Conservation (phyloP, 1,140 invertebrate species). For the Probaryconus sp. region DNA sequence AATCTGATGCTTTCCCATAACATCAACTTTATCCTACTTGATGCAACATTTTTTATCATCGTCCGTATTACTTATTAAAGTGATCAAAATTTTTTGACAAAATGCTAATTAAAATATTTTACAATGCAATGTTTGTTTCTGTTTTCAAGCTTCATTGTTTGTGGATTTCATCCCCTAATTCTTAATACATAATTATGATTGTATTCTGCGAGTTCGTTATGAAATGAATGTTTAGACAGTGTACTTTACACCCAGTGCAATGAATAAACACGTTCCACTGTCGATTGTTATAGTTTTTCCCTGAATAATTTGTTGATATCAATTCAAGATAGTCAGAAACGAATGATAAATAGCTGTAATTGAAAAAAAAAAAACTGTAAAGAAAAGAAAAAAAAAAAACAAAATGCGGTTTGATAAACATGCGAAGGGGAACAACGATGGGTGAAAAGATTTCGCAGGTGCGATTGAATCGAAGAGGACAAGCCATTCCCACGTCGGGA, state of each 20-base stretch:
- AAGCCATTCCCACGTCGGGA: constrained; percentile 55
- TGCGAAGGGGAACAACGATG: constrained; percentile 24
- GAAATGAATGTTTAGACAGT: too few relatives aligned
- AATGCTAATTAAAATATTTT: too few relatives aligned
- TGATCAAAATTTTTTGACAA: too few relatives aligned
- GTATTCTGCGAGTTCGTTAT: constrained; percentile 30
- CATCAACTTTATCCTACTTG: constrained; percentile 7
- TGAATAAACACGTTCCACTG: too few relatives aligned
- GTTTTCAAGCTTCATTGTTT: constrained; percentile 38
- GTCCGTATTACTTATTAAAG: too few relatives aligned
- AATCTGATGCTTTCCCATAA: constrained; percentile 27
- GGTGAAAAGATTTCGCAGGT: constrained; percentile 54
- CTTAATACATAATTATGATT: constrained; percentile 45
- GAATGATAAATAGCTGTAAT: constrained; percentile 13
- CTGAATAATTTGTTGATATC: constrained; percentile 1
- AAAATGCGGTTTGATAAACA: constrained; percentile 1
- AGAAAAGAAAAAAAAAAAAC: constrained; percentile 1
- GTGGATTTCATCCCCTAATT: constrained; percentile 40
- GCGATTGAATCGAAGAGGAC: constrained; percentile 54
- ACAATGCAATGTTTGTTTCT: too few relatives aligned
- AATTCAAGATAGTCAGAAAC: constrained; percentile 7
- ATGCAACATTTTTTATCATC: constrained; percentile 1
- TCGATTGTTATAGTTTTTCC: too few relatives aligned
- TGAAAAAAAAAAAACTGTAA: neutral
- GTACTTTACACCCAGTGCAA: too few relatives aligned